These are phyloP conservation scores for Archilochus colubris DNA, from an alignment of 2,113 vertebrate genomes.

Conservation along the genomic window DNA sequence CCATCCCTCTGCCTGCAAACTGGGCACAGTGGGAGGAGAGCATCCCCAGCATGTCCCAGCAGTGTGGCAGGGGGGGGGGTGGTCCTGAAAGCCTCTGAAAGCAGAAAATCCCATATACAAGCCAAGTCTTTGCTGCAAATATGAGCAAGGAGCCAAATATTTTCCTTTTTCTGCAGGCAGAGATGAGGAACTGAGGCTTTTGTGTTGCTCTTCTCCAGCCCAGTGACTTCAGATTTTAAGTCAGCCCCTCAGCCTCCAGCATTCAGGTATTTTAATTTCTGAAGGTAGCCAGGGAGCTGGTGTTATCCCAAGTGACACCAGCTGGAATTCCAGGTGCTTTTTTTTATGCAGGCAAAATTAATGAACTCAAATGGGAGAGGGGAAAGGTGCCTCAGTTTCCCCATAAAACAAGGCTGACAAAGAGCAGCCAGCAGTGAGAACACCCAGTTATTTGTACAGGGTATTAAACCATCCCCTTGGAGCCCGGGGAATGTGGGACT, in stretches of 20 bases:
- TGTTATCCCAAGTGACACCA: background rate
- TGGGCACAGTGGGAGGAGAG: background rate
- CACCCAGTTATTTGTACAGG: background rate
- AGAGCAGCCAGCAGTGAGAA: background rate
- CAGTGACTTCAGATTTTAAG: background rate
- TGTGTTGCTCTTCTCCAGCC: background rate
- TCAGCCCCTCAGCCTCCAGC: background rate
- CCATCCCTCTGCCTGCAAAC: background rate
- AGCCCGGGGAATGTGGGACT: background rate
- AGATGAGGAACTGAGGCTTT: background rate
- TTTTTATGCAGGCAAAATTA: background rate
- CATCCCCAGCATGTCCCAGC: background rate
- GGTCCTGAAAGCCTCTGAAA: background rate
- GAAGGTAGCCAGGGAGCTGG: background rate
- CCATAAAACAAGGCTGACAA: background rate
- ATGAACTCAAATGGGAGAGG: background rate
- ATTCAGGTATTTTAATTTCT: background rate
- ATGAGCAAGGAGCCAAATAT: background rate
- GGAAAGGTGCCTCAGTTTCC: background rate
- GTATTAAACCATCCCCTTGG: background rate
- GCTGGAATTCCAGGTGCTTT: background rate
- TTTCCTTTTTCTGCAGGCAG: background rate
- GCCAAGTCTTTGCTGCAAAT: background rate
- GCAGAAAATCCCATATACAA: background rate
- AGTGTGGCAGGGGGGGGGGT: fast-evolving